A percentile compares a stretch with the other conserved stretches of the same genome.
Conservation (phyloP, 2,888 invertebrate genomes). For the Nysson spinosus region DNA sequence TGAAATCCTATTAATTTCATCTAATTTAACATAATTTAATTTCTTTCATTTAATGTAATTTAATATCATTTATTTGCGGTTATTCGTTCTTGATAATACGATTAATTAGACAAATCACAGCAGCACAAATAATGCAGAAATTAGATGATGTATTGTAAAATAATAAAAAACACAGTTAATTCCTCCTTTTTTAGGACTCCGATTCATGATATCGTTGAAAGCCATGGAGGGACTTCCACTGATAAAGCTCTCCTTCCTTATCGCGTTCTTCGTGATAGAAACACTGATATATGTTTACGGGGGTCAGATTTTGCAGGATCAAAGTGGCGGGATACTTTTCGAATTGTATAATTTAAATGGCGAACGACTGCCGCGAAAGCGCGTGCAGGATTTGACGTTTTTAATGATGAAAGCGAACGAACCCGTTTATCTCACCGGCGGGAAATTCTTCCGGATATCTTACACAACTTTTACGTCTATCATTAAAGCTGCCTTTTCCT, state of each 20-base stretch:
- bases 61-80: too few species aligned
- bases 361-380: conserved; percentile 42
- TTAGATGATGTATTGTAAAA: too few species aligned
- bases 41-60: too few species aligned
- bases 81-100: too few species aligned
- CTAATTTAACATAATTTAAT: too few species aligned
- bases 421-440: conserved; percentile 9
- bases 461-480: conserved; percentile 5
- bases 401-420: conserved; percentile 52
- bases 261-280: not conserved
- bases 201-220: conserved; percentile 9
- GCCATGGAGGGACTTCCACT: not conserved
- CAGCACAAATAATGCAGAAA: too few species aligned
- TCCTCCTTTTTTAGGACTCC: conserved; percentile 5
- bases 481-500: conserved; percentile 11
- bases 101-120: too few species aligned
- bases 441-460: conserved; percentile 11
- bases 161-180: too few species aligned
- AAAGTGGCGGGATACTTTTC: conserved; percentile 39
- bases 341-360: conserved; percentile 14
- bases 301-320: conserved; percentile 56
- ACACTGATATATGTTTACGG: not conserved
- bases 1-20: too few species aligned
- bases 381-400: conserved; percentile 53
- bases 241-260: conserved; percentile 1